Conservation (phyloP, 1,140 invertebrate species). For the Proctacanthus coquilletti region DNA sequence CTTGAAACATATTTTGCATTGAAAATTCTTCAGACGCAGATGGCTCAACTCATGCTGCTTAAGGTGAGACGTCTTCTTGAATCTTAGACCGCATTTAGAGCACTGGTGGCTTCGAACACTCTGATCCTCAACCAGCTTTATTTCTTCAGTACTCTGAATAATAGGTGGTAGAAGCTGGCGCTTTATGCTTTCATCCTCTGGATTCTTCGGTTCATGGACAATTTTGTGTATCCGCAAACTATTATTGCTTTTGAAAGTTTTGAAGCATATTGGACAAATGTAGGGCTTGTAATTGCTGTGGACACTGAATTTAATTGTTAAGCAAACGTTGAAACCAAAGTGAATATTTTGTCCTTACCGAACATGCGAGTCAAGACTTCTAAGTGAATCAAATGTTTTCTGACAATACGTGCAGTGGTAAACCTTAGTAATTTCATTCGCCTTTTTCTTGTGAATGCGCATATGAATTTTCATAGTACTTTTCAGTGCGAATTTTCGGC, state of each 20-base stretch:
- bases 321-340: too few species aligned
- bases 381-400: conserved; percentile 1
- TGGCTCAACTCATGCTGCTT: not conserved
- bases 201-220: not conserved
- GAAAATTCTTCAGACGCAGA: not conserved
- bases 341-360: too few species aligned
- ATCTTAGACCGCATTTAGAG: not conserved
- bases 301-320: not conserved
- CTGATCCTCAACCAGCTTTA: not conserved
- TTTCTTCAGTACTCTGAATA: too few species aligned
- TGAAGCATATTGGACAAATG: not conserved
- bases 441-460: conserved; percentile 1
- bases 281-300: not conserved
- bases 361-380: conserved; percentile 5
- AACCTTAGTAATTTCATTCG: not conserved
- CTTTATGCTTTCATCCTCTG: not conserved
- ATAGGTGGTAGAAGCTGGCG: not conserved
- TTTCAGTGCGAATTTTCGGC: conserved; percentile 5
- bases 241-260: not conserved
- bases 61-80: not conserved
- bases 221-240: not conserved
- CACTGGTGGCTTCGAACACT: not conserved
- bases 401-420: conserved; percentile 6
- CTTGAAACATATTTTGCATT: conserved; percentile 1
- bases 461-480: conserved; percentile 4